Evolutionary conservation across 2,797 vertebrate species (phyloP), one percentile per base, ranked within the genome.

Genomic region (Argentina silus): DNA sequence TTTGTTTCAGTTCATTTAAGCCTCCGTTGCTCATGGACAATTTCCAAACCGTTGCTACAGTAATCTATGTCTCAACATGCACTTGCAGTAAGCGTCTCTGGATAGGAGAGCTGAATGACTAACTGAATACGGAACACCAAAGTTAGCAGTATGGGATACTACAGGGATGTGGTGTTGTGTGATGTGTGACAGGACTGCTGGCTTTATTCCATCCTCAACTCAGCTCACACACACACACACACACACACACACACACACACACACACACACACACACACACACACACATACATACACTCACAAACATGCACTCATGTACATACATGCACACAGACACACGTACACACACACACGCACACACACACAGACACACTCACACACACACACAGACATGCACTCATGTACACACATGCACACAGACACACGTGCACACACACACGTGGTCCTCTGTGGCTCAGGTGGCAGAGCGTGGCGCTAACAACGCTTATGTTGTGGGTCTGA

Each of bases 101-200:
- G 80, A 85, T 78, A 89, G 85, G 89, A 87, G 85, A 4, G 87
- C 81, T 89, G 89, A 89, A 87, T 87, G 90, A 89, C 88, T 90
- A 81, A 82, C 81, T 85, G 78, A 36, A 36, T 36, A 36, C 27
- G 4, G 27, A 36, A 36, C 4, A 36, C 2, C 27, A 36, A 36
- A n/a, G 51, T 6, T n/a, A 55, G 51, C 51, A 17, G 15, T 15
- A 55, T 7, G 51, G 6, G 15, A 36, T 36, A 36, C 59, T 61
- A 12, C n/a, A 36, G 83, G 86, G 89, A 87, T 70, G 56, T 78
- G 74, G 66, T 86, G 81, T 36, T 61, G 59, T 79, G 6, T 55
- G 51, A 15, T 15, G 12, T 89, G 83, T 86, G 79, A 89, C 87
- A 89, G 80, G 63, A 70, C 77, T 78, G 82, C 84, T 84, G 56